Conservation (phyloP, 2,113 vertebrate genomes). For the Anseranas semipalmata region DNA sequence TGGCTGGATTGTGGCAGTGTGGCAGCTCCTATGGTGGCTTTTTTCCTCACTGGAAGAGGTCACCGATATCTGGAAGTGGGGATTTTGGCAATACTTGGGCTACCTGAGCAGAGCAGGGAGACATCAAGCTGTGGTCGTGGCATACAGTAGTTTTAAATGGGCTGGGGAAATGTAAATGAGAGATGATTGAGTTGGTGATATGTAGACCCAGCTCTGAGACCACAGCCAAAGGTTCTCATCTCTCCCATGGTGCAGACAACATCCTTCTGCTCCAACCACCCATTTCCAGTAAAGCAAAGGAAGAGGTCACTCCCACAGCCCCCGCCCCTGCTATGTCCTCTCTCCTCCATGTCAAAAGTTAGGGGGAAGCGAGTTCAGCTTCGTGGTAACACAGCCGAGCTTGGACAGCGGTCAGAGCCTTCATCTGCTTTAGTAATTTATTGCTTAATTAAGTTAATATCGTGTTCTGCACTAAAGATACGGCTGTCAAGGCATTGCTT, state of each 20-base stretch:
- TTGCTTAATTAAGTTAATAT: not conserved
- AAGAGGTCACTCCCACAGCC: not conserved
- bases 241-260: fast-evolving
- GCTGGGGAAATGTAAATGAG: not conserved
- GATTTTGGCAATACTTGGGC: not conserved
- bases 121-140: not conserved
- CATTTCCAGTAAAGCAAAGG: not conserved
- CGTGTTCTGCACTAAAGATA: not conserved
- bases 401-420: not conserved
- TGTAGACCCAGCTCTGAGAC: not conserved
- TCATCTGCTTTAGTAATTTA: not conserved
- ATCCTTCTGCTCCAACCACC: not conserved
- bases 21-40: not conserved
- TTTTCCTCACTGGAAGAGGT: not conserved
- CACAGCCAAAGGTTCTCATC: not conserved
- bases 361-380: not conserved
- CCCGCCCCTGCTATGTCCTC: not conserved
- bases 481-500: not conserved
- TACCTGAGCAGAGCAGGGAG: not conserved
- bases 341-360: not conserved
- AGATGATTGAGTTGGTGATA: not conserved
- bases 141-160: not conserved
- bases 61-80: not conserved
- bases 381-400: not conserved
- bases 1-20: fast-evolving